phyloP scores from a whole-genome alignment of 2,797 vertebrate species.

The Alcedo atthis region DNA sequence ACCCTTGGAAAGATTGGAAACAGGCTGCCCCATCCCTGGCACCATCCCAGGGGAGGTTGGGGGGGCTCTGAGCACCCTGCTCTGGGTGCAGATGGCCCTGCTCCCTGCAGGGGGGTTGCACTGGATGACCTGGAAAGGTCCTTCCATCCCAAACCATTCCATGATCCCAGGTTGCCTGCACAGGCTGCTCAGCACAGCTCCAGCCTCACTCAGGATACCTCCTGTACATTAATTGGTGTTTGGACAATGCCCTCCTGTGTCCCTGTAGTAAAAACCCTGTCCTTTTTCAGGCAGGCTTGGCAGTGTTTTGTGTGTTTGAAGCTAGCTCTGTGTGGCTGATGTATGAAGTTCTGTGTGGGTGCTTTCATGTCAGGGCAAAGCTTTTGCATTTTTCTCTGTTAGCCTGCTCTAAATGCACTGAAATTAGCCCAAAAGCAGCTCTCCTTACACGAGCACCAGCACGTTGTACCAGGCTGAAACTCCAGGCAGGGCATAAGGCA shows the following conservation, averaged over 20 bases:
- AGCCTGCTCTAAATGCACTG: neutral
- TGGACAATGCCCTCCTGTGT: neutral
- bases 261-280: neutral
- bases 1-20: no score
- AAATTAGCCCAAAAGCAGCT: constrained; percentile 12
- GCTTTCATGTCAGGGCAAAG: neutral
- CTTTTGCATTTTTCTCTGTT: neutral
- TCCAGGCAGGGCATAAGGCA: constrained; percentile 19
- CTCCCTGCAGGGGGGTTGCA: neutral
- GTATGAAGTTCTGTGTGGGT: neutral
- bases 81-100: neutral
- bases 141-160: neutral
- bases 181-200: neutral
- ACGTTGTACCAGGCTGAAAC: neutral
- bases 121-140: neutral
- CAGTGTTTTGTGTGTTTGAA: neutral
- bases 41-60: no score
- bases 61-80: neutral
- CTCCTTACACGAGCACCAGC: neutral
- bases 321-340: neutral
- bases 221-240: neutral
- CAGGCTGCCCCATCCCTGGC: neutral
- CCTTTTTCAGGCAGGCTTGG: neutral
- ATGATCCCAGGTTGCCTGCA: neutral
- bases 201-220: neutral